These are phyloP conservation scores for Diogma glabrata DNA, from an alignment of 2,888 invertebrate genomes.

Conservation along the genomic window DNA sequence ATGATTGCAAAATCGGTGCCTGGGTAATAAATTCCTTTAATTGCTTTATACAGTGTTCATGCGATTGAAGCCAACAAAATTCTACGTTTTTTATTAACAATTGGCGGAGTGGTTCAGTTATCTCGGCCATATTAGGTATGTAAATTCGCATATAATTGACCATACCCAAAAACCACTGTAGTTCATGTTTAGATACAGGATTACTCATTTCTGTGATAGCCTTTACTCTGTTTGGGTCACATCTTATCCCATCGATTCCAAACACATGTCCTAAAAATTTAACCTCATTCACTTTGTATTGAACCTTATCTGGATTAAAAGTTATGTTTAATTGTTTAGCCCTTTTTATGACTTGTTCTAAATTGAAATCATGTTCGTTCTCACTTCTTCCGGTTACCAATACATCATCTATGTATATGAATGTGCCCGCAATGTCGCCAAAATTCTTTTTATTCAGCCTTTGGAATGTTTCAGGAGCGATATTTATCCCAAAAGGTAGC, in stretches of 20 bases:
- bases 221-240: constrained; percentile 5
- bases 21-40: background rate
- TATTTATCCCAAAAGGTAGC: background rate
- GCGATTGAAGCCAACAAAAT: background rate
- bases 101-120: no score
- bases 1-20: background rate
- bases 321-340: constrained; percentile 12
- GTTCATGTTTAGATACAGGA: background rate
- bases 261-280: constrained; percentile 16
- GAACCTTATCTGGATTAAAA: constrained; percentile 15
- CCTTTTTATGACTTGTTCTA: constrained; percentile 11
- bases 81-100: no score
- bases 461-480: background rate
- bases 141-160: no score
- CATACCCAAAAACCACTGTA: background rate
- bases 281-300: constrained; percentile 13
- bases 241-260: background rate
- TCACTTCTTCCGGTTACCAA: constrained; percentile 12
- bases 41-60: background rate
- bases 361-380: constrained; percentile 15
- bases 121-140: no score
- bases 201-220: no score
- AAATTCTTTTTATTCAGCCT: background rate
- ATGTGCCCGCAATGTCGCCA: background rate
- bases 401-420: constrained; percentile 16